These are phyloP conservation scores for Euspilapteryx auroguttella DNA, from an alignment of 2,888 invertebrate genomes.

Conservation along the genomic window DNA sequence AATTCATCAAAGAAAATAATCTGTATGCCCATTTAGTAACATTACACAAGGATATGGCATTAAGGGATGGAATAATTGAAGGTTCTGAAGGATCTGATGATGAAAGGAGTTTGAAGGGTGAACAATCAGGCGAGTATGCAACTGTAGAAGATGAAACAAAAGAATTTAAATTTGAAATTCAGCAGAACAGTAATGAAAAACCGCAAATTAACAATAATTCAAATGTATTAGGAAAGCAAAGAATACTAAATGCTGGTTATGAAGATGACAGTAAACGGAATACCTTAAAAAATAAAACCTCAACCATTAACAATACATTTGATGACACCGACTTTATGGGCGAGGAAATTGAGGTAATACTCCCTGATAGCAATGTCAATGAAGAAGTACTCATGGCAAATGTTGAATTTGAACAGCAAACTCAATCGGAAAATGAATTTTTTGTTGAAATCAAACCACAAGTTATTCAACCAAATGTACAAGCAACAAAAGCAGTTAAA, in stretches of 20 bases:
- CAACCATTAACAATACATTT: conserved; percentile 1
- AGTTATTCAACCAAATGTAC: conserved; percentile 16
- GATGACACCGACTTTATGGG: conserved; percentile 2
- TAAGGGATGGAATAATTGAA: conserved; percentile 66
- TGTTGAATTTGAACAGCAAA: too few relatives aligned
- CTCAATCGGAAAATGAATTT: too few relatives aligned
- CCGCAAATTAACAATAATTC: too few relatives aligned
- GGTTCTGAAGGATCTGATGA: too few relatives aligned
- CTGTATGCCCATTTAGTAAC: conserved; percentile 72
- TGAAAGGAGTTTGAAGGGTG: too few relatives aligned
- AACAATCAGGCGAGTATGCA: too few relatives aligned
- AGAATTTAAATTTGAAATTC: too few relatives aligned
- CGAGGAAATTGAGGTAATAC: too few relatives aligned
- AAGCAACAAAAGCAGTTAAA: conserved; percentile 8
- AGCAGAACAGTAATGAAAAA: too few relatives aligned
- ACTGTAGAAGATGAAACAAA: too few relatives aligned
- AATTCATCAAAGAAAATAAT: conserved; percentile 69
- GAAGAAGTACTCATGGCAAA: conserved; percentile 58
- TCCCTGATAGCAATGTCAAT: conserved; percentile 12
- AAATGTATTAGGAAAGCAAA: conserved; percentile 34
- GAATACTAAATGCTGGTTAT: conserved; percentile 38
- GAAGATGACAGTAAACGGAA: too few relatives aligned
- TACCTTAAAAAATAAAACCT: conserved; percentile 11
- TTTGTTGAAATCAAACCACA: conserved; percentile 22
- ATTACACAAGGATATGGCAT: conserved; percentile 66